Evolutionary conservation across 2,888 invertebrate genomes (phyloP).

Genomic region (Tetropium fuscum): DNA sequence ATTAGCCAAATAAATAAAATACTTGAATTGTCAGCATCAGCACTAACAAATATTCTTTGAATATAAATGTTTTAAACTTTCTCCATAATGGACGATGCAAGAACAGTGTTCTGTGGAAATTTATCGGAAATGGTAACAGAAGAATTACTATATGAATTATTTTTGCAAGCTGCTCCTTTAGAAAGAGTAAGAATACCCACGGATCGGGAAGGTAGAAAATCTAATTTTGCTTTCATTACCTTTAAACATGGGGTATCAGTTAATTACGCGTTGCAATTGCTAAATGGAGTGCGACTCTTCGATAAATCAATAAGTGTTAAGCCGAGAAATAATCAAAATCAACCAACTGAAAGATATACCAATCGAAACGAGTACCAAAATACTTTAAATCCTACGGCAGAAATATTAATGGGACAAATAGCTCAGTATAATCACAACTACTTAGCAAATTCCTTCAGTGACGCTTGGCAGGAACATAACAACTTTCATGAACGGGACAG

Average conservation of each 20-base stretch:
- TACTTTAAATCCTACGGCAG: slow-evolving; percentile 1
- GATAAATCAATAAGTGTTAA: slow-evolving; percentile 71
- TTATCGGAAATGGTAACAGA: slow-evolving; percentile 82
- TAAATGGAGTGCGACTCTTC: slow-evolving; percentile 78
- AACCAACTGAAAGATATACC: slow-evolving; percentile 15
- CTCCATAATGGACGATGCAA: slow-evolving; percentile 68
- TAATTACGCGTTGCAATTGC: slow-evolving; percentile 79
- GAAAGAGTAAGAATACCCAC: slow-evolving; percentile 81
- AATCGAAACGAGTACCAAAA: slow-evolving; percentile 18
- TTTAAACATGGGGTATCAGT: slow-evolving; percentile 82
- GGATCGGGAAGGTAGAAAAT: slow-evolving; percentile 78
- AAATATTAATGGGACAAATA: slow-evolving; percentile 12
- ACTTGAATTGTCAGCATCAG: no score
- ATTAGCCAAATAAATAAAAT: no score
- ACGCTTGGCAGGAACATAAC: slow-evolving; percentile 23
- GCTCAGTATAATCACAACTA: slow-evolving; percentile 12
- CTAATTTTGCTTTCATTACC: slow-evolving; percentile 82
- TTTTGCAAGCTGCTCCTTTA: slow-evolving; percentile 87
- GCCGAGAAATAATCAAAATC: slow-evolving; percentile 51
- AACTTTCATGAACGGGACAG: slow-evolving; percentile 32
- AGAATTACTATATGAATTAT: slow-evolving; percentile 85
- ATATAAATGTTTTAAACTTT: no score
- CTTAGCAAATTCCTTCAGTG: slow-evolving; percentile 6
- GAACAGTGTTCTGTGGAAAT: slow-evolving; percentile 88
- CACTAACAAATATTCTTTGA: no score